These are phyloP conservation scores for Sialia sialis DNA, from an alignment of 2,113 vertebrate genomes.

Conservation along the genomic window DNA sequence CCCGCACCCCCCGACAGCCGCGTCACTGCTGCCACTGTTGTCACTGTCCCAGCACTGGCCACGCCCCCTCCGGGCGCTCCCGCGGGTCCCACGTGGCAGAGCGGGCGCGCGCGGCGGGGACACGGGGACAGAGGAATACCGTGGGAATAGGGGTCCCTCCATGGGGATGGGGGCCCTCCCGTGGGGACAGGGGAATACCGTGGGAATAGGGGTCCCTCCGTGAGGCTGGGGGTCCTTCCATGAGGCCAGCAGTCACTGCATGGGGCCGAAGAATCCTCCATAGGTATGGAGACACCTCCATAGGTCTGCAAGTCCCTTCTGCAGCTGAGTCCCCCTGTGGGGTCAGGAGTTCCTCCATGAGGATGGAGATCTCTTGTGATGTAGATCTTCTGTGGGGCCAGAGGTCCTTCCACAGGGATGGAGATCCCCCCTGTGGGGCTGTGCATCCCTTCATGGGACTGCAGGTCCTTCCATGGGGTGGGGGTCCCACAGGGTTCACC, in stretches of 20 bases:
- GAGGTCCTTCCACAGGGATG: too few relatives aligned
- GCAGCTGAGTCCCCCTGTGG: not conserved
- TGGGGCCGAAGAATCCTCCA: fast-evolving
- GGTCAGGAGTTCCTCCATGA: fast-evolving
- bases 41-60: not conserved
- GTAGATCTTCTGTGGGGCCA: not conserved
- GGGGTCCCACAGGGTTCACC: not conserved
- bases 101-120: not conserved
- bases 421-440: not conserved
- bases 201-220: not conserved
- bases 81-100: not conserved
- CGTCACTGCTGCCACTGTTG: fast-evolving
- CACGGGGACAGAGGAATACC: not conserved
- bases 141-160: not conserved
- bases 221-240: fast-evolving
- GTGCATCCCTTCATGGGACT: not conserved
- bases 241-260: too few relatives aligned
- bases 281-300: not conserved
- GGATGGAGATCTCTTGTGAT: too few relatives aligned
- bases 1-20: not conserved
- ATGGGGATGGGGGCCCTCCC: too few relatives aligned
- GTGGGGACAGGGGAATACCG: too few relatives aligned
- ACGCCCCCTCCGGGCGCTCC: fast-evolving
- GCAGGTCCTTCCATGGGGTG: not conserved
- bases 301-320: not conserved